Conservation (phyloP, 2,888 invertebrate species). For the Cheiracanthium punctorium region DNA sequence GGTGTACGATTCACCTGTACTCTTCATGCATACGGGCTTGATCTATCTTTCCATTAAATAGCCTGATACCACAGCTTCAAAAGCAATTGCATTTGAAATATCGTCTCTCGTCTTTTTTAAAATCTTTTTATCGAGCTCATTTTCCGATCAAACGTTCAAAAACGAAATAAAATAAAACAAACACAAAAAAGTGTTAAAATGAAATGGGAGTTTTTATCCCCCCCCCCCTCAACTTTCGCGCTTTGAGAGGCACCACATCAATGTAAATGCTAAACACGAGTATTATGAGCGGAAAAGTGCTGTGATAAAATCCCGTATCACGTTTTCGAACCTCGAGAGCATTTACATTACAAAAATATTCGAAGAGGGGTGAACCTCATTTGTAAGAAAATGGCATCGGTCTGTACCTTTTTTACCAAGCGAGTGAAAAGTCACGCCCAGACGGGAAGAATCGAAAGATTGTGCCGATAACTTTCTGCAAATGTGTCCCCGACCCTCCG, state of each 20-base stretch:
- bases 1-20: too few relatives aligned
- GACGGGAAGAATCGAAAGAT: constrained; percentile 47
- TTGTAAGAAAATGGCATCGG: constrained; percentile 15
- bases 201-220: not conserved
- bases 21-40: too few relatives aligned
- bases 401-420: not conserved
- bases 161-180: too few relatives aligned
- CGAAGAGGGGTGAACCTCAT: not conserved
- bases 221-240: not conserved
- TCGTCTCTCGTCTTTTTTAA: too few relatives aligned
- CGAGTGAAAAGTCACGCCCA: constrained; percentile 38
- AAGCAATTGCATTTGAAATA: too few relatives aligned
- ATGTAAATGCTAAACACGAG: not conserved
- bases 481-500: constrained; percentile 24
- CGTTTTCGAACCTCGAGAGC: constrained; percentile 3
- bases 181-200: too few relatives aligned
- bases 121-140: too few relatives aligned
- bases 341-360: not conserved
- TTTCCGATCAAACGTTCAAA: too few relatives aligned
- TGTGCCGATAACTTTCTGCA: constrained; percentile 33
- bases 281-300: not conserved
- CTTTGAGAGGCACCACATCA: not conserved
- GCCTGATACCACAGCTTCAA: too few relatives aligned
- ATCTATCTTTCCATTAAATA: too few relatives aligned
- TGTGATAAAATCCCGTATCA: constrained; percentile 19